Conservation (phyloP, 2,113 vertebrate species). For the Furnarius figulus region DNA sequence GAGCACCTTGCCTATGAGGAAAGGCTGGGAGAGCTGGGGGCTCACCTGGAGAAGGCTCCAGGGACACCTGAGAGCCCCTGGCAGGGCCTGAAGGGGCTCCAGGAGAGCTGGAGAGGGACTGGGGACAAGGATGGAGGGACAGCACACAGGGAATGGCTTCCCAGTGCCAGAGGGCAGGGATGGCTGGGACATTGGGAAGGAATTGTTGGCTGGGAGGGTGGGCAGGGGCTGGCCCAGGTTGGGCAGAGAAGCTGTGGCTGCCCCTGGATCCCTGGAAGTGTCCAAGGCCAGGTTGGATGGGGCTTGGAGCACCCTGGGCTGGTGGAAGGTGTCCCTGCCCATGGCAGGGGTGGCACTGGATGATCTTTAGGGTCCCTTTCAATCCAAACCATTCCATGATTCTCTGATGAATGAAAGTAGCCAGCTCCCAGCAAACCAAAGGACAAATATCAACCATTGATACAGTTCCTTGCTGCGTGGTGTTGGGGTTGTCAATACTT, state of each 20-base stretch:
- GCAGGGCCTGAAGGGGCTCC: background rate
- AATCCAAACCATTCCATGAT: background rate
- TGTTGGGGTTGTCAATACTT: background rate
- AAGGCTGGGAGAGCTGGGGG: background rate
- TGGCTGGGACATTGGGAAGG: too few species aligned
- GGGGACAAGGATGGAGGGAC: too few species aligned
- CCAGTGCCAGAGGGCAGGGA: too few species aligned
- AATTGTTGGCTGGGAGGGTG: background rate
- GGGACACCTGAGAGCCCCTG: background rate
- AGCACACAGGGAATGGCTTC: too few species aligned
- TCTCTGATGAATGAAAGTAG: background rate
- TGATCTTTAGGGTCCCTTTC: background rate
- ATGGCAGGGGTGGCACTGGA: background rate
- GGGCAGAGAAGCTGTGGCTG: background rate
- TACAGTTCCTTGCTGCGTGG: background rate
- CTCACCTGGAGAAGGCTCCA: background rate
- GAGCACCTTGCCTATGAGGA: background rate
- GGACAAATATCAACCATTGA: background rate
- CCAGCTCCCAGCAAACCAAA: background rate
- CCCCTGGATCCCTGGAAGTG: background rate
- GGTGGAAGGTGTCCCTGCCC: background rate
- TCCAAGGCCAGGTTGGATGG: fast-evolving
- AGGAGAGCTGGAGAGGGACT: too few species aligned
- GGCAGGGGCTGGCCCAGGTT: fast-evolving
- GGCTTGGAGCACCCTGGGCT: fast-evolving